Base-by-base conservation (phyloP, 2,888 invertebrate species). In the Autographa pulchrina region DNA sequence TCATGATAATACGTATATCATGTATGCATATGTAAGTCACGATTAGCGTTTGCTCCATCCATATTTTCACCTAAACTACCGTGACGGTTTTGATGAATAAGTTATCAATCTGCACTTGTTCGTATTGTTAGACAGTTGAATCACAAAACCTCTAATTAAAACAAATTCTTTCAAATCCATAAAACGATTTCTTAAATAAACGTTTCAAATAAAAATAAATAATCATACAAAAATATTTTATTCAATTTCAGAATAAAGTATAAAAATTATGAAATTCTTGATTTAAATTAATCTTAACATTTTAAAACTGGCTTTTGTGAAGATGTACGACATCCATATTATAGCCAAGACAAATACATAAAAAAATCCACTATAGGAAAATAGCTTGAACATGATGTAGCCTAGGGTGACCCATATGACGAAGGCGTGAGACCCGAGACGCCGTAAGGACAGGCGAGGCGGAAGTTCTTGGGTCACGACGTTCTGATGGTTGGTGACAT, bases 401-500 rank as follows among this genome's bases (percentile, higher is more conserved):
- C 97, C 96, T 0, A 97, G 68, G 5, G 91, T 87, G 41, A 97
- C 83, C 92, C 96, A 96, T 1, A 95, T 85, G 38, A 97, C 87
- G 68, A 97, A 96, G 54, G 96, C 94, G 80, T 97, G 96, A 64
- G 97, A 97, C 7, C 97, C 98, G 18, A 97, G 93, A 63, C 96
- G 92, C 56, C 98, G 96, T 62, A 98, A 91, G 62, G 97, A 97
- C 11, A 98, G 83, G 63, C 98, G 93, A 0, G 98, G 97, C 0
- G 97, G 97, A 60, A 98, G 91, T 32, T 96, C 93, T 74, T 95
- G 94, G 60, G 96, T 94, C 14, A 96, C 94, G 14, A 97, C 91
- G 18, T 95, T 96, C 43, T 97, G 96, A 75, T 96, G 95, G 75
- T 96, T 96, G n/a, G 93, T 92, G 7, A 89, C 84, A 11, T 96